Base-by-base conservation (phyloP, 2,113 vertebrate genomes). In the Rhea americana region DNA sequence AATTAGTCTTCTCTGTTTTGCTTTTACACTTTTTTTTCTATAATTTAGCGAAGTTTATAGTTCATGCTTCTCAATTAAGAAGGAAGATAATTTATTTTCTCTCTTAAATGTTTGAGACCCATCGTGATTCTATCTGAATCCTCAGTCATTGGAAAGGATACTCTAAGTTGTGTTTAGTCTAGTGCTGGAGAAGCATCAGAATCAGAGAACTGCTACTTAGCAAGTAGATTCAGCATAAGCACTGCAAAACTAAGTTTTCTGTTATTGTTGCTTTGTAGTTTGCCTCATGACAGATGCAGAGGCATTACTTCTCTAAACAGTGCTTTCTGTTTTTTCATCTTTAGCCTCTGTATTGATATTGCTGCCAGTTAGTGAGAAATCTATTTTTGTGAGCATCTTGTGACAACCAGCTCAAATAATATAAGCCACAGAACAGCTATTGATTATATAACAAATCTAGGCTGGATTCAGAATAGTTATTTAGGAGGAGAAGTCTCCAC, bases 351-450 rank as follows among this genome's bases (percentile, higher is more conserved):
- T 93, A 91, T 92, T 87, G 89, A 63, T 92, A 92, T 80, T 91
- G 90, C 85, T 92, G 85, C 68, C 82, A 92, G 87, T 85, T 94
- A 85, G 84, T 91, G 85, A 93, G 72, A 81, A 92, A 89, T 85
- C 85, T 94, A 68, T 90, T 96, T 91, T 39, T 91, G 78, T 89
- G 72, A 94, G 68, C 65, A 56, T 87, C 91, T 91, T 96, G 72
- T 94, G 95, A 90, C 91, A 93, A 78, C 16, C 0, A 2, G 17
- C 91, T 94, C 89, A 85, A 91, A 73, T 90, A 72, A 93, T 76
- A 91, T 47, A 71, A 89, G 87, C 61, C 72, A 85, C 72, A 41
- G 68, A 93, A 30, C 82, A 96, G 82, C 90, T 91, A 95, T 67
- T 83, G 80, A n/a, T 30, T 70, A 32, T 16, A 17, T n/a, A 95